Percentiles rank a stretch among this genome's conserved stretches.
Evolutionary conservation across 2,113 vertebrate genomes (phyloP).

Genomic region (Capra hircus): DNA sequence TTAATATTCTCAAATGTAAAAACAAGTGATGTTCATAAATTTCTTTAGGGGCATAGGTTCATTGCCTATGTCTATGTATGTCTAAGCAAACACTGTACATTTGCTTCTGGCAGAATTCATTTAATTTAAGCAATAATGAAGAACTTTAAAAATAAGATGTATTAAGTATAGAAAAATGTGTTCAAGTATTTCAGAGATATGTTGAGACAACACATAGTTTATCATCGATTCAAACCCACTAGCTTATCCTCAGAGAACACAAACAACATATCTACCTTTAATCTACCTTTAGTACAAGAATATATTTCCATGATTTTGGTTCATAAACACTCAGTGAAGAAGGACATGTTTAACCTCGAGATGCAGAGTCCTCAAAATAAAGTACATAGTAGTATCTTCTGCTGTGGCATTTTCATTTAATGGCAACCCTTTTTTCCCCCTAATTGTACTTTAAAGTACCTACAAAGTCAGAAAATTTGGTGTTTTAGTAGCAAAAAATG

Average conservation of each 20-base stretch:
- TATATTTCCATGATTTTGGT: not conserved
- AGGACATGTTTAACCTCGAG: constrained; percentile 38
- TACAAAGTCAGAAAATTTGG: not conserved
- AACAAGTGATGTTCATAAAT: not conserved
- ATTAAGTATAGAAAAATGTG: not conserved
- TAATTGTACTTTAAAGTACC: not conserved
- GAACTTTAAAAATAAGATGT: constrained; percentile 11
- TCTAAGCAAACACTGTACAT: not conserved
- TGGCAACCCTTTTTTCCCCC: not conserved
- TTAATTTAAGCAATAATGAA: not conserved
- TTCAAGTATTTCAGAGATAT: constrained; percentile 37
- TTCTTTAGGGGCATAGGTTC: not conserved
- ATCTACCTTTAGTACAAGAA: not conserved
- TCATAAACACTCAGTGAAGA: constrained; percentile 3
- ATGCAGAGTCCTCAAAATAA: not conserved
- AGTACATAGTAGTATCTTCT: not conserved
- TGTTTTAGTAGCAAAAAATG: not conserved
- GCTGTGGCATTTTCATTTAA: not conserved
- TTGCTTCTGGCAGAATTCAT: not conserved
- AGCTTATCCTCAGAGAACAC: constrained; percentile 20
- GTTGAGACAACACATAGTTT: not conserved
- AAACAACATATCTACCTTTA: not conserved
- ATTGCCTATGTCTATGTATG: not conserved
- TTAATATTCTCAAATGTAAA: not conserved
- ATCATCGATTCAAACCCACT: not conserved